A percentile compares a stretch with the other conserved stretches of the same genome.
Conservation (phyloP, 2,888 invertebrate genomes). For the Ceramica pisi region DNA sequence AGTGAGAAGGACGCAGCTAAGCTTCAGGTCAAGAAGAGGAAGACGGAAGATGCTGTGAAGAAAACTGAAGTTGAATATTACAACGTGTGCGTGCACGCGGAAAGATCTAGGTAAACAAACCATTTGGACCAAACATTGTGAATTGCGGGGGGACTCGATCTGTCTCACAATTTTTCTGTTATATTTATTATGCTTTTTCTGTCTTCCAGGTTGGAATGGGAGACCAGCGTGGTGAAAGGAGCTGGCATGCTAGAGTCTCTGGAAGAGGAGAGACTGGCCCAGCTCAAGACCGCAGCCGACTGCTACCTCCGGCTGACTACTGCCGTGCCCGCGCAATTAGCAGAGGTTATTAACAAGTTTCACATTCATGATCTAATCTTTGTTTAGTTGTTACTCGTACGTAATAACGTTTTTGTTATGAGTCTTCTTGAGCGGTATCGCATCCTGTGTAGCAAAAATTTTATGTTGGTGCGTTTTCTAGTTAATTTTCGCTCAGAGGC, state of each 20-base stretch:
- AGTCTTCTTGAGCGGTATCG: conserved; percentile 9
- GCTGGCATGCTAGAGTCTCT: conserved; percentile 96
- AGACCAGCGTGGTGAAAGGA: conserved; percentile 96
- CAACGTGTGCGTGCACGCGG: conserved; percentile 97
- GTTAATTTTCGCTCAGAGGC: too few relatives aligned
- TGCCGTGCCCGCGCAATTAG: conserved; percentile 95
- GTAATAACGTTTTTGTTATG: conserved; percentile 13
- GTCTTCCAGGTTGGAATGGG: conserved; percentile 95
- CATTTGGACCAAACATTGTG: background rate
- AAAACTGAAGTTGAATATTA: conserved; percentile 98
- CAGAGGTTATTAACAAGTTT: conserved; percentile 89
- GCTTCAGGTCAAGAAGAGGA: conserved; percentile 96
- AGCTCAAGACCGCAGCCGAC: conserved; percentile 93
- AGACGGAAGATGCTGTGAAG: conserved; percentile 97
- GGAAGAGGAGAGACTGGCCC: conserved; percentile 96
- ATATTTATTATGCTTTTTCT: background rate
- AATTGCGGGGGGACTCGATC: background rate
- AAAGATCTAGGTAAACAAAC: conserved; percentile 93
- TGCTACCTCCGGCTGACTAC: conserved; percentile 92
- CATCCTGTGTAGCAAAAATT: background rate
- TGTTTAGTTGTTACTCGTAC: background rate
- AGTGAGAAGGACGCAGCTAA: conserved; percentile 93
- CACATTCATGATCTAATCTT: conserved; percentile 26
- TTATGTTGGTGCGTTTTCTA: background rate
- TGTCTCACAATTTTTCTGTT: background rate